Evolutionary conservation across 2,888 invertebrate species (phyloP), one percentile per base, ranked within the genome.

Genomic region (Rotaria sp.): DNA sequence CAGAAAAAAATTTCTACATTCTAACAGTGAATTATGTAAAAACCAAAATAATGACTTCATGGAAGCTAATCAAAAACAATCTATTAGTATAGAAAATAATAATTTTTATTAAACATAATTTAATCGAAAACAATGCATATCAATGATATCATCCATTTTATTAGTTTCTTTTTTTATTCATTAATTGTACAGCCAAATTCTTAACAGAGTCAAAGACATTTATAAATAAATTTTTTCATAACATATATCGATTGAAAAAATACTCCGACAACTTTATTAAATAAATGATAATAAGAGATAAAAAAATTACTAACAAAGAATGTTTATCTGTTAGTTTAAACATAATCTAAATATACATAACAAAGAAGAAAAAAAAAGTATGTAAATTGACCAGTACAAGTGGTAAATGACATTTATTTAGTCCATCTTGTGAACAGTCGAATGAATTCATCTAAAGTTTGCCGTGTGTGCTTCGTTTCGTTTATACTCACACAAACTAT

Each of bases 341-440:
- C 18, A 35, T 67, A 67, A 67, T 67, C 67, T 67, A 67, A 67
- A 35, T 67, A 30, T 67, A 67, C 67, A 67, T 67, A 67, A 38
- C 67, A 67, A 35, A 67, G 30, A 67, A 67, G 21, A 35, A 30
- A 35, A 67, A 35, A 67, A 35, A 35, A 35, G 67, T 67, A 67
- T 67, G 67, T 67, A 67, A 67, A 67, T 67, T 67, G 67, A 35
- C 35, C 35, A 52, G 52, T 52, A 67, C 67, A 67, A 67, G 67
- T 67, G 67, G 67, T 67, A 35, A 67, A 35, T 67, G 67, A 67
- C 67, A 67, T 67, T 67, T 67, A 67, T 67, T 67, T 67, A 21
- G 67, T 67, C 21, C 21, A 15, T 67, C 67, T 67, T 67, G 67
- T 67, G 67, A 67, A 67, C 35, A 67, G 67, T 67, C 67, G 67